These are phyloP conservation scores for Venusia cambrica DNA, from an alignment of 2,888 invertebrate species.

Conservation along the genomic window DNA sequence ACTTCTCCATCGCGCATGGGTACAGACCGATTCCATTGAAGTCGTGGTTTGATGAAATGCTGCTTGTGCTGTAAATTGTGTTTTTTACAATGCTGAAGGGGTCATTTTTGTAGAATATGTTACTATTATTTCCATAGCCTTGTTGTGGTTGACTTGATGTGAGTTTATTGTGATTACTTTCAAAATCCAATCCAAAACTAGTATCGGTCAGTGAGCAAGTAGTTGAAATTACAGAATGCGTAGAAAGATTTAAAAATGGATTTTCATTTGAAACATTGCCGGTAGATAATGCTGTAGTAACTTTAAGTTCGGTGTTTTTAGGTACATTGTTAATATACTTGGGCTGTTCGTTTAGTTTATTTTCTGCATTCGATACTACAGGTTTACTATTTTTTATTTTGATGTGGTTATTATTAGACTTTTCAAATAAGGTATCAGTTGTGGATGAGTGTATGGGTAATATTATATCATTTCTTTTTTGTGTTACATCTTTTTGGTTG, in stretches of 20 bases:
- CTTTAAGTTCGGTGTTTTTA: slow-evolving; percentile 47
- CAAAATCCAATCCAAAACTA: slow-evolving; percentile 63
- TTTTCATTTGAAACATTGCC: slow-evolving; percentile 54
- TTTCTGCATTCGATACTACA: slow-evolving; percentile 28
- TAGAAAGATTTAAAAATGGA: slow-evolving; percentile 64
- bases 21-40: slow-evolving; percentile 69
- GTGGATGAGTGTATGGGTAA: slow-evolving; percentile 31
- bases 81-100: slow-evolving; percentile 64
- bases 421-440: slow-evolving; percentile 46
- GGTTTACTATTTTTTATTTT: slow-evolving; percentile 40
- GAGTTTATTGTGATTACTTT: slow-evolving; percentile 62
- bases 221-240: slow-evolving; percentile 60
- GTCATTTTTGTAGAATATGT: slow-evolving; percentile 70
- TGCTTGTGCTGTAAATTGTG: slow-evolving; percentile 71
- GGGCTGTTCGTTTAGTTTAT: slow-evolving; percentile 46
- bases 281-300: slow-evolving; percentile 33
- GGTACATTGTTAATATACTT: slow-evolving; percentile 46
- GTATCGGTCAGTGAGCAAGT: slow-evolving; percentile 54
- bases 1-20: slow-evolving; percentile 75
- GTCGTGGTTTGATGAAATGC: slow-evolving; percentile 67
- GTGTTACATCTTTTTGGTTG: slow-evolving; percentile 42
- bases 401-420: slow-evolving; percentile 38
- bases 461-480: slow-evolving; percentile 45
- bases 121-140: slow-evolving; percentile 51
- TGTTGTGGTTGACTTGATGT: slow-evolving; percentile 50